A percentile compares a stretch with the other conserved stretches of the same genome.
These are phyloP conservation scores for Acrobeloides nanus DNA, from an alignment of 2,888 invertebrate species.

Conservation along the genomic window DNA sequence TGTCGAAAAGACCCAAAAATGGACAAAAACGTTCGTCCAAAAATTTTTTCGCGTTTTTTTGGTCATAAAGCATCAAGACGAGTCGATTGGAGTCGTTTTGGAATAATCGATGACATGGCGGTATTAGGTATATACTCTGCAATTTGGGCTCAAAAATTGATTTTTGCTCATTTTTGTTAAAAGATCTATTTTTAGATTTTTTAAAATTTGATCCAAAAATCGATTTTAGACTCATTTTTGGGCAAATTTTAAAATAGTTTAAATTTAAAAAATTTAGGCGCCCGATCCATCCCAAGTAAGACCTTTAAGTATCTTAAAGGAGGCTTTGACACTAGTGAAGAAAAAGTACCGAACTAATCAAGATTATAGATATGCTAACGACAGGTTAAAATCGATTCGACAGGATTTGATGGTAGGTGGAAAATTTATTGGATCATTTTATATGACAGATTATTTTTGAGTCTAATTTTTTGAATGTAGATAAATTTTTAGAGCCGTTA, in stretches of 20 bases:
- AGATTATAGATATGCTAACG: constrained; percentile 93
- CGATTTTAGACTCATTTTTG: background rate
- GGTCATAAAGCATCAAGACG: no score
- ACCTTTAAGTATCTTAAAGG: constrained; percentile 75
- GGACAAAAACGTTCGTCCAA: no score
- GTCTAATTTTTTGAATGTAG: constrained; percentile 40
- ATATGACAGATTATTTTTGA: constrained; percentile 49
- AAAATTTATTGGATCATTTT: no score
- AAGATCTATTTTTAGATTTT: background rate
- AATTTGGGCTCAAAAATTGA: background rate
- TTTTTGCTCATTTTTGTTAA: background rate
- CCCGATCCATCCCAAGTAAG: constrained; percentile 78
- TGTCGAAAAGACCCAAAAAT: no score
- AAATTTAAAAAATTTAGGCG: constrained; percentile 62
- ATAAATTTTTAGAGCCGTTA: no score
- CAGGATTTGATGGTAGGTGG: constrained; percentile 97
- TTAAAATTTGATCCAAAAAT: background rate
- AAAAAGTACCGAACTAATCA: constrained; percentile 74
- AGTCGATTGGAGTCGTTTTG: no score
- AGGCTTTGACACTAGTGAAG: constrained; percentile 81
- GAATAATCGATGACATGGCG: no score
- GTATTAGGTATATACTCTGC: no score
- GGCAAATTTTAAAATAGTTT: background rate
- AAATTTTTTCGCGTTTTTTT: no score
- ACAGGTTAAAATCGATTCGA: constrained; percentile 92